Evolutionary conservation across 2,797 vertebrate species (phyloP).

Genomic region (Tarsius wallacei): DNA sequence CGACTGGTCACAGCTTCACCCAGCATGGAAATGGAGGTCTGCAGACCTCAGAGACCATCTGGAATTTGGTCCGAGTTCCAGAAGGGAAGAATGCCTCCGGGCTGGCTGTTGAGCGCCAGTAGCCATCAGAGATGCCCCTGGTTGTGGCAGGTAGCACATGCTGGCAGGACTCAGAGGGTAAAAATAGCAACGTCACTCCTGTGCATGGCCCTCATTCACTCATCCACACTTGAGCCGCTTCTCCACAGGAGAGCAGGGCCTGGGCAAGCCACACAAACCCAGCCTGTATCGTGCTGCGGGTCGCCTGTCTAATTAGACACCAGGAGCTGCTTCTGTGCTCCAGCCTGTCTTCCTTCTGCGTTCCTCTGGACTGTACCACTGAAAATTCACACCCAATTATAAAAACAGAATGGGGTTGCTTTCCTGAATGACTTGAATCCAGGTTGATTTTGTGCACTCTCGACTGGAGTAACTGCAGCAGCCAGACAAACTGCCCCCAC

Average conservation of each 20-base stretch:
- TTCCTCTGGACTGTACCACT: neutral
- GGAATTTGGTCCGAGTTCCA: neutral
- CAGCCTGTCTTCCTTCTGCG: neutral
- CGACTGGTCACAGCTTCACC: neutral
- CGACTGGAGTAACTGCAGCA: neutral
- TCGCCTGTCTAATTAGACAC: constrained; percentile 60
- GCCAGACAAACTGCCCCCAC: neutral
- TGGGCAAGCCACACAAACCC: neutral
- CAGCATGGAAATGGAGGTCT: constrained; percentile 12
- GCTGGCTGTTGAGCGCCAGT: neutral
- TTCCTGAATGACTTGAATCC: constrained; percentile 19
- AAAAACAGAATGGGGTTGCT: neutral
- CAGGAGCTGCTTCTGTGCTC: neutral
- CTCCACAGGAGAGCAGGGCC: neutral
- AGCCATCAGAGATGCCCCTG: neutral
- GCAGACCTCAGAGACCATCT: constrained; percentile 42
- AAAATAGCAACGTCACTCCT: constrained; percentile 65
- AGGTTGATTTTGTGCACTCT: constrained; percentile 5
- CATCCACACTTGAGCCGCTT: neutral
- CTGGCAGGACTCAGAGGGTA: neutral
- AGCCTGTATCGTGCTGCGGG: neutral
- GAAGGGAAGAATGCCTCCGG: neutral
- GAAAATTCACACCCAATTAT: constrained; percentile 39
- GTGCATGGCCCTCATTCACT: constrained; percentile 5
- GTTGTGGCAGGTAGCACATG: constrained; percentile 61